These are phyloP conservation scores for Drosophila sproati DNA, from an alignment of 1,140 invertebrate species.

Conservation along the genomic window DNA sequence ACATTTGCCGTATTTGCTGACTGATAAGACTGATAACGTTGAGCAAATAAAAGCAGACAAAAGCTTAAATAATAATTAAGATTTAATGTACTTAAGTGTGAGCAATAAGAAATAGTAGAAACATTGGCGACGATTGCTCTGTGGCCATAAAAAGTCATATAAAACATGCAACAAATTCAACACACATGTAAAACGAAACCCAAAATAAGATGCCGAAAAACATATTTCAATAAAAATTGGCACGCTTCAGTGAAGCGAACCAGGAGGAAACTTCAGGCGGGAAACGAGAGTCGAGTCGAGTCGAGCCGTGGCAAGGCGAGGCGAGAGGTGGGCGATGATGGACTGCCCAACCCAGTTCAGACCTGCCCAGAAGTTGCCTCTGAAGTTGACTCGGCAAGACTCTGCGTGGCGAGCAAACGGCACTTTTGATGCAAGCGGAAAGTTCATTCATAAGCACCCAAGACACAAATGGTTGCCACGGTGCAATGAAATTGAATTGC, in stretches of 20 bases:
- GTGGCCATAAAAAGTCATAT: conserved; percentile 20
- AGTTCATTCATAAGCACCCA: conserved; percentile 67
- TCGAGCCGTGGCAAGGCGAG: background rate
- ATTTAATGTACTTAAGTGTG: conserved; percentile 4
- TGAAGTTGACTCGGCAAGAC: conserved; percentile 11
- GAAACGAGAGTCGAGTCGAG: conserved; percentile 6
- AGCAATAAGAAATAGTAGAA: conserved; percentile 2
- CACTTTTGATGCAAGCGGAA: conserved; percentile 59
- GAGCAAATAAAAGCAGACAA: background rate
- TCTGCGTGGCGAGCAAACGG: conserved; percentile 50
- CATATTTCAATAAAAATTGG: conserved; percentile 77
- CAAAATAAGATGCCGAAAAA: conserved; percentile 67
- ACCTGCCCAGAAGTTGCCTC: conserved; percentile 30
- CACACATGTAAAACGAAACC: conserved; percentile 32
- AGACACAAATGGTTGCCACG: conserved; percentile 51
- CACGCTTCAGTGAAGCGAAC: conserved; percentile 76
- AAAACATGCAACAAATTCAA: conserved; percentile 36
- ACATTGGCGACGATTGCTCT: background rate
- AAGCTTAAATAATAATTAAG: background rate
- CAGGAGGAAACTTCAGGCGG: conserved; percentile 31
- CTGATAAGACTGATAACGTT: conserved; percentile 12
- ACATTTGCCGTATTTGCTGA: background rate
- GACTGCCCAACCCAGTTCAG: conserved; percentile 55
- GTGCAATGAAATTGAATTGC: conserved; percentile 71
- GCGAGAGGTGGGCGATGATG: conserved; percentile 65